A percentile compares a stretch with the other conserved stretches of the same genome.
These are phyloP conservation scores for Rhopilema esculentum DNA, from an alignment of 30 jellyfish, hydroid and myxozoan species.

Conservation along the genomic window DNA sequence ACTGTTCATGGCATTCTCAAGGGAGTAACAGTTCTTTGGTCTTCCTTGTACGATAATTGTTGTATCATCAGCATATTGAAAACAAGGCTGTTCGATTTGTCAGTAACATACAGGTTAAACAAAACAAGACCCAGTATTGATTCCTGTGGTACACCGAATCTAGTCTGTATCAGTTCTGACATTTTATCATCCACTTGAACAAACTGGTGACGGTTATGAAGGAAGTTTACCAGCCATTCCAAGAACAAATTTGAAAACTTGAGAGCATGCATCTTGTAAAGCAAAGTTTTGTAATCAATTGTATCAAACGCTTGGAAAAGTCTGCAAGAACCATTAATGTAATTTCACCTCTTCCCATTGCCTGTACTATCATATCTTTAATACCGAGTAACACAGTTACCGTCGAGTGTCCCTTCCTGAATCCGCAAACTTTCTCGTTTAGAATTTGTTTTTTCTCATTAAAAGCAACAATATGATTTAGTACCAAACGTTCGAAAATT, in stretches of 20 bases:
- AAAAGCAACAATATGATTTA: neutral
- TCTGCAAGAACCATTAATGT: constrained; percentile 77
- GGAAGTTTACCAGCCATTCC: constrained; percentile 49
- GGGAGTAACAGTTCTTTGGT: constrained; percentile 2
- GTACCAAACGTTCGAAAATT: neutral
- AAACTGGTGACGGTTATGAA: constrained; percentile 54
- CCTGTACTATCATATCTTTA: constrained; percentile 40
- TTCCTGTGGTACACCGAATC: constrained; percentile 63
- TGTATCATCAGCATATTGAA: constrained; percentile 32
- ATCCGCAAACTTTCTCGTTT: neutral
- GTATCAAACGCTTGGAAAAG: constrained; percentile 79
- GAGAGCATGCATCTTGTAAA: constrained; percentile 64
- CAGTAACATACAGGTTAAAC: constrained; percentile 29
- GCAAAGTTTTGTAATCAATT: constrained; percentile 51
- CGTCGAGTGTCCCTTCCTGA: constrained; percentile 47
- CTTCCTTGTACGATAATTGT: constrained; percentile 19
- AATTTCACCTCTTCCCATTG: constrained; percentile 69
- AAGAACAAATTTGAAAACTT: constrained; percentile 52
- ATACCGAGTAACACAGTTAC: constrained; percentile 54
- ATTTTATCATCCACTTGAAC: constrained; percentile 68
- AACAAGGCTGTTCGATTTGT: constrained; percentile 18
- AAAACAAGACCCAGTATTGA: constrained; percentile 67
- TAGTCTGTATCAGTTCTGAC: constrained; percentile 34
- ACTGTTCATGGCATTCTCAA: constrained; percentile 4
- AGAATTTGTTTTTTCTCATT: constrained; percentile 5